A percentile compares a stretch with the other conserved stretches of the same genome.
Conservation (phyloP, 2,797 vertebrate genomes). For the Notolabrus celidotus region DNA sequence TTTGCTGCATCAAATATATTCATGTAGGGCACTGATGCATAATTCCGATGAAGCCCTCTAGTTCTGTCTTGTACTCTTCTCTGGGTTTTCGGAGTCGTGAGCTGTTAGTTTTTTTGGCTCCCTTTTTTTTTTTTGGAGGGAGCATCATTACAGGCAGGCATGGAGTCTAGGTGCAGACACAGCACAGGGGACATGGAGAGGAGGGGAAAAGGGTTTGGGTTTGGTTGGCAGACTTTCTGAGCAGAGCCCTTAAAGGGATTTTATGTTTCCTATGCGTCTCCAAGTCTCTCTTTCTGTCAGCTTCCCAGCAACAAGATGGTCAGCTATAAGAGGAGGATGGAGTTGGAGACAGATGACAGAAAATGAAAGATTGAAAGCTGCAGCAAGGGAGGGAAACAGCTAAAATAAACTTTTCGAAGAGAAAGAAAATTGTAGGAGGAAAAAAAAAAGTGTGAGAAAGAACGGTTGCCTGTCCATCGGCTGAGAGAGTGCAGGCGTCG, state of each 20-base stretch:
- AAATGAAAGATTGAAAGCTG: constrained; percentile 43
- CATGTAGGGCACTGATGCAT: constrained; percentile 52
- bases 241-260: constrained; percentile 65
- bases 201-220: constrained; percentile 49
- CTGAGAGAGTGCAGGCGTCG: constrained; percentile 74
- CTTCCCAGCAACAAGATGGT: constrained; percentile 64
- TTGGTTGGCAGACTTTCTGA: constrained; percentile 74
- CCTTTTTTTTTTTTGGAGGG: constrained; percentile 40
- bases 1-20: constrained; percentile 47
- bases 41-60: constrained; percentile 56
- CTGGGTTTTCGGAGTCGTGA: constrained; percentile 44
- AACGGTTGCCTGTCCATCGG: constrained; percentile 72
- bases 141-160: constrained; percentile 38
- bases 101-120: constrained; percentile 37
- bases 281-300: constrained; percentile 49
- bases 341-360: constrained; percentile 62
- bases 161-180: constrained; percentile 45
- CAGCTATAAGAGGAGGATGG: constrained; percentile 44
- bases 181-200: constrained; percentile 42
- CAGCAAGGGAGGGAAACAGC: constrained; percentile 43
- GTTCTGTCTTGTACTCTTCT: constrained; percentile 25
- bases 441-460: constrained; percentile 44
- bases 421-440: constrained; percentile 29
- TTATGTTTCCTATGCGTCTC: constrained; percentile 52
- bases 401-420: constrained; percentile 72